Conservation (phyloP, 1,140 invertebrate species). For the Drosophila obscura region DNA sequence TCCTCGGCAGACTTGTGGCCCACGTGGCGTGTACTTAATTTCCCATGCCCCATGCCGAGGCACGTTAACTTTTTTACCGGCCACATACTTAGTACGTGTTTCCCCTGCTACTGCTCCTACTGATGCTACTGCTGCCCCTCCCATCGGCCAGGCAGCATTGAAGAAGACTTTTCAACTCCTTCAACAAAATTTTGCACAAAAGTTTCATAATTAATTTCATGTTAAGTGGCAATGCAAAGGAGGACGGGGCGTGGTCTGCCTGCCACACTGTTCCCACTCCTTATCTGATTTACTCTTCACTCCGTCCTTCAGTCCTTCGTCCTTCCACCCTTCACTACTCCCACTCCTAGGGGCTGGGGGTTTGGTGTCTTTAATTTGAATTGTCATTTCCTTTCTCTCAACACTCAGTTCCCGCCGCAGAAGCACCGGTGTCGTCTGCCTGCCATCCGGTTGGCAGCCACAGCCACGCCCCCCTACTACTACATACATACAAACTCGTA, state of each 20-base stretch:
- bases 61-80: conserved; percentile 65
- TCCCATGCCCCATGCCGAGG: conserved; percentile 65
- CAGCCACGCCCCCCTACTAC: conserved; percentile 16
- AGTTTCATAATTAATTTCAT: conserved; percentile 83
- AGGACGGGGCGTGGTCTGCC: conserved; percentile 36
- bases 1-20: conserved; percentile 68
- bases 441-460: conserved; percentile 43
- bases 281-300: background rate
- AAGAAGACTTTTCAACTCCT: conserved; percentile 75
- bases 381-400: conserved; percentile 77
- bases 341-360: conserved; percentile 19
- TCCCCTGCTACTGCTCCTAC: conserved; percentile 12
- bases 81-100: conserved; percentile 42
- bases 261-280: conserved; percentile 5
- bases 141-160: conserved; percentile 45
- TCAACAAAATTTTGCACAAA: conserved; percentile 81
- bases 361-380: conserved; percentile 76
- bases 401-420: conserved; percentile 44
- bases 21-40: conserved; percentile 80
- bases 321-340: conserved; percentile 6
- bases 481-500: background rate
- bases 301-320: conserved; percentile 7
- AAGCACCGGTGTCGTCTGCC: conserved; percentile 53
- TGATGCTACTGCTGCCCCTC: background rate
- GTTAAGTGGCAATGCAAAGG: conserved; percentile 76